phyloP scores from a whole-genome alignment of 2,113 vertebrate species.

The Cavia porcellus region DNA sequence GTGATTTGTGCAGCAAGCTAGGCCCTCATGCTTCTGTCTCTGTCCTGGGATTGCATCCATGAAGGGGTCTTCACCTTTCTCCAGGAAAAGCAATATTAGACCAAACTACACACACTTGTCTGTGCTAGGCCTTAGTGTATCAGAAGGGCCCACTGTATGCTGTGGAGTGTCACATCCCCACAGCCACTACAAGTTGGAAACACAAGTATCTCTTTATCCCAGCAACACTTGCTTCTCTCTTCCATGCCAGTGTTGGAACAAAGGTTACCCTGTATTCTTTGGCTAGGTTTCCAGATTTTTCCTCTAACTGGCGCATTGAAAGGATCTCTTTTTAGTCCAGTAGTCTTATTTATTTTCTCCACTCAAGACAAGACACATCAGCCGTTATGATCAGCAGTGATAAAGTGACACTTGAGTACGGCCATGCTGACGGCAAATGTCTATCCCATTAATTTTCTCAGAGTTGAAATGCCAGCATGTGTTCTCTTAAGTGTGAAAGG shows the following conservation, averaged over 20 bases:
- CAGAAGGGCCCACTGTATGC: conserved; percentile 58
- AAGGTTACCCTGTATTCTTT: conserved; percentile 83
- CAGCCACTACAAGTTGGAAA: conserved; percentile 40
- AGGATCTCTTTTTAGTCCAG: conserved; percentile 72
- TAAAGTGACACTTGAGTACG: conserved; percentile 66
- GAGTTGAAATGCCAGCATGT: conserved; percentile 54
- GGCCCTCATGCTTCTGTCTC: neutral
- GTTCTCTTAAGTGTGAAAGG: conserved; percentile 46
- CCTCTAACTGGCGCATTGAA: conserved; percentile 68
- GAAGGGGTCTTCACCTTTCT: conserved; percentile 47
- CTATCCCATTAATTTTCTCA: conserved; percentile 52
- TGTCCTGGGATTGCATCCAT: neutral
- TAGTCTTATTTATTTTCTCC: conserved; percentile 79
- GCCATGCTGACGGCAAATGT: conserved; percentile 56
- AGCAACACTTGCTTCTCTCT: conserved; percentile 44
- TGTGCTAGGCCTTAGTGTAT: neutral
- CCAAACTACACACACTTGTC: neutral
- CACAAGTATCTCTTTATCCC: conserved; percentile 80
- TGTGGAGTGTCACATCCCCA: neutral
- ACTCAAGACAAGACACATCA: conserved; percentile 70
- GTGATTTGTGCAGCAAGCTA: neutral
- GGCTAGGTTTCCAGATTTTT: conserved; percentile 74
- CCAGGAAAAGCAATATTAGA: conserved; percentile 12
- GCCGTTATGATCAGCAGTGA: conserved; percentile 60
- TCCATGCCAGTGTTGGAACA: conserved; percentile 64